Evolutionary conservation across 2,888 invertebrate species (phyloP).

Genomic region (Vannuccia rotundouncinata): DNA sequence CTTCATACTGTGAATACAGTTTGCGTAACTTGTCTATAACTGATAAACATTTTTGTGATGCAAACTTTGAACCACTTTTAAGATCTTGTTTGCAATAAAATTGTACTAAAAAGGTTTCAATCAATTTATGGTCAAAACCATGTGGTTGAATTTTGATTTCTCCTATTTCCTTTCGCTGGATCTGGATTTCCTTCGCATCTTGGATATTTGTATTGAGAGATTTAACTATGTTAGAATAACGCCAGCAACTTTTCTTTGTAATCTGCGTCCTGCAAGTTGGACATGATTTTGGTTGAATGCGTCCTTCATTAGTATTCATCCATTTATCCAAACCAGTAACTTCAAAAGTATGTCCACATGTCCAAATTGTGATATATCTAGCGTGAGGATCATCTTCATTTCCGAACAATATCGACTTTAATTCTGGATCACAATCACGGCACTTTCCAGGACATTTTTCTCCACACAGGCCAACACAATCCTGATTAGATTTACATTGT

Average conservation of each 20-base stretch:
- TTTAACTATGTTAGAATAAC: conserved; percentile 31
- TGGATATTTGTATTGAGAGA: neutral
- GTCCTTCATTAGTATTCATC: conserved; percentile 44
- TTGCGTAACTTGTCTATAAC: too few species aligned
- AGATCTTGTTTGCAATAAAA: too few species aligned
- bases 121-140: too few species aligned
- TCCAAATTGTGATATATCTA: conserved; percentile 48
- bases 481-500: neutral
- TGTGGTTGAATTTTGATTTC: too few species aligned
- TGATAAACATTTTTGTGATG: too few species aligned
- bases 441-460: conserved; percentile 65
- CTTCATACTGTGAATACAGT: neutral
- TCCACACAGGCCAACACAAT: conserved; percentile 66
- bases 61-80: too few species aligned
- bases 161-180: neutral
- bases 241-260: conserved; percentile 13
- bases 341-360: conserved; percentile 54
- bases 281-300: conserved; percentile 57
- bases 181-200: neutral
- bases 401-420: conserved; percentile 51
- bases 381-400: conserved; percentile 59
- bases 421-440: conserved; percentile 58
- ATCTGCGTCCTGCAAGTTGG: conserved; percentile 63
- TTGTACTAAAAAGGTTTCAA: too few species aligned
- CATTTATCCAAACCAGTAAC: conserved; percentile 51